Base-by-base conservation (phyloP, 1,140 invertebrate genomes). In the Drosophila parvula region DNA sequence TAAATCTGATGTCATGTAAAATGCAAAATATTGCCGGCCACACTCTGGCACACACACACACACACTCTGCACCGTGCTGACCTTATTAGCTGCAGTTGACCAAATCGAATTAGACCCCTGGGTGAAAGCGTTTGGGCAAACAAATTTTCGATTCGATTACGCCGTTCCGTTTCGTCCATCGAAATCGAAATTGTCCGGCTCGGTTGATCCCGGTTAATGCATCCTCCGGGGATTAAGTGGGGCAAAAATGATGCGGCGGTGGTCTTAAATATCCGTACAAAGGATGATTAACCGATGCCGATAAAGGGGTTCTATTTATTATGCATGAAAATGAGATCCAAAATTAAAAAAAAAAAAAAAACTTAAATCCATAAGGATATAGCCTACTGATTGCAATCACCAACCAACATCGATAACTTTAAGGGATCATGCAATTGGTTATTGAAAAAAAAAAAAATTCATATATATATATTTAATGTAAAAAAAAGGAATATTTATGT, bases 21-120 rank as follows among this genome's bases (percentile, higher is more conserved):
- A 78, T 84, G 81, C 57, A 47, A 77, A 65, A 57, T 81, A 64
- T 65, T 65, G 48, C 68, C 60, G 62, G 55, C 50, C 51, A 57
- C 55, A 51, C 48, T 44, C 67, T 7, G 44, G 14, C 60, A 30
- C 60, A 40, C 67, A 68, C 53, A 63, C 58, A 36, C 73, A 56
- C 55, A 50, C 53, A 60, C 55, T 63, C 64, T 38, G 51, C 10
- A 12, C 34, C 32, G 44, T 70, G 51, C 50, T 58, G 76, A 59
- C 68, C 68, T 77, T 78, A 78, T 78, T 76, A 86, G 81, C 78
- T 78, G 79, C 71, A 81, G 78, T 74, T 84, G 58, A 64, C 48
- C 63, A 77, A 82, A 86, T 82, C 79, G 75, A 86, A 86, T 86
- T 86, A 88, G 82, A 79, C 82, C 82, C 83, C 58, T 62, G 82